Conservation (phyloP, 2,888 invertebrate genomes). For the Chamaedrilus cognettii region DNA sequence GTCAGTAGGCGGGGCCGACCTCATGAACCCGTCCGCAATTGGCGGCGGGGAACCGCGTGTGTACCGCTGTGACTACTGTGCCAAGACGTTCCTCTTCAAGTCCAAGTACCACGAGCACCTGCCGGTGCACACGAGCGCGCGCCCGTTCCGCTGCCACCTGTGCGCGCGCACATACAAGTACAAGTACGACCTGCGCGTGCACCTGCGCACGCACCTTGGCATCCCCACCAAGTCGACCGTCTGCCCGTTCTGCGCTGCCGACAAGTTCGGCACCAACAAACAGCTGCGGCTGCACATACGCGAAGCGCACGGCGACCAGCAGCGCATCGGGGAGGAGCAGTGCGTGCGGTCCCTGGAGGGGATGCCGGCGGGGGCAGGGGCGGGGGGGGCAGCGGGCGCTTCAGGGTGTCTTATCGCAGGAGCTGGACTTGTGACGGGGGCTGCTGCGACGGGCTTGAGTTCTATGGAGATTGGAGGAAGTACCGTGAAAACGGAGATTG, state of each 20-base stretch:
- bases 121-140: conserved; percentile 42
- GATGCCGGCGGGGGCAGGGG: not conserved
- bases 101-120: conserved; percentile 43
- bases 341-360: conserved; percentile 22
- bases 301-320: conserved; percentile 37
- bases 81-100: conserved; percentile 42
- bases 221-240: conserved; percentile 44
- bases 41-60: conserved; percentile 30
- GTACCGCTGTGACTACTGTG: conserved; percentile 39
- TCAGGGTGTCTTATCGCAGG: not conserved
- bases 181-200: conserved; percentile 42
- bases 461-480: too few relatives aligned
- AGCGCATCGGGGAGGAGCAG: conserved; percentile 34
- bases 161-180: conserved; percentile 43
- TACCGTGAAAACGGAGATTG: too few relatives aligned
- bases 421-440: too few relatives aligned
- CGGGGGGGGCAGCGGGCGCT: not conserved
- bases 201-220: conserved; percentile 42
- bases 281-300: conserved; percentile 37
- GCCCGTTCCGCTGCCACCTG: conserved; percentile 41
- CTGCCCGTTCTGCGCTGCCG: conserved; percentile 40
- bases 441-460: too few relatives aligned
- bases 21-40: not conserved
- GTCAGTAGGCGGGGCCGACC: not conserved
- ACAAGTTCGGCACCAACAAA: conserved; percentile 41